These are phyloP conservation scores for Varanus salvator DNA, from an alignment of 2,113 vertebrate genomes.

Conservation along the genomic window DNA sequence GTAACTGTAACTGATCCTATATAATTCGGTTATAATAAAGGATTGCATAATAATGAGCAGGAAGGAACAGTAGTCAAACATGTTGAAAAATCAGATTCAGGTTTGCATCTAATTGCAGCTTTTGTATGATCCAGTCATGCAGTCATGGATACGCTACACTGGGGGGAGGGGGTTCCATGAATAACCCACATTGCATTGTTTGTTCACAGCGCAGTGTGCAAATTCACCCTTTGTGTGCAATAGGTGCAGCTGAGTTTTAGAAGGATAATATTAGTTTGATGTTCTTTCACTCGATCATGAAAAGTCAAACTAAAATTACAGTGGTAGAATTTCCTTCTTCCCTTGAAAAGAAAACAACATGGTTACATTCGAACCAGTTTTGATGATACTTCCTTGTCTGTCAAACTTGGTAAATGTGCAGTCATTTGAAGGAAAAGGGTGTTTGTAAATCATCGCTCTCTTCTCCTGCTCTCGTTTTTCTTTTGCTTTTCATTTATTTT, in stretches of 20 bases:
- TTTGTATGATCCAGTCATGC: too few relatives aligned
- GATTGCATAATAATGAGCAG: background rate
- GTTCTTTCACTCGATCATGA: background rate
- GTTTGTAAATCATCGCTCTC: background rate
- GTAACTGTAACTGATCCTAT: background rate
- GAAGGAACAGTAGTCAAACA: background rate
- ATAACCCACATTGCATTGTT: too few relatives aligned
- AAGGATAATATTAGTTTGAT: background rate
- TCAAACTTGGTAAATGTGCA: background rate
- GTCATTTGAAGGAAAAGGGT: background rate
- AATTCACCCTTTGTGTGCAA: background rate
- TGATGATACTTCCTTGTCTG: background rate
- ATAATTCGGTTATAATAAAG: background rate
- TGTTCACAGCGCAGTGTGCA: too few relatives aligned
- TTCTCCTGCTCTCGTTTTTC: background rate
- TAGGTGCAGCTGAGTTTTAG: background rate
- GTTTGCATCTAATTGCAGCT: background rate
- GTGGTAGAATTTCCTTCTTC: background rate
- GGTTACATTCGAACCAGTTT: background rate
- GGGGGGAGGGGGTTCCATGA: too few relatives aligned
- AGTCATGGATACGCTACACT: background rate
- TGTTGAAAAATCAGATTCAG: background rate
- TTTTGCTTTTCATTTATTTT: too few relatives aligned
- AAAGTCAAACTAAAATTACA: background rate
- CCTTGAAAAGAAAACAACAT: constrained; percentile 12